Percentiles rank a stretch among this genome's conserved stretches.
These are phyloP conservation scores for Autographa pulchrina DNA, from an alignment of 2,888 invertebrate species.

Conservation along the genomic window DNA sequence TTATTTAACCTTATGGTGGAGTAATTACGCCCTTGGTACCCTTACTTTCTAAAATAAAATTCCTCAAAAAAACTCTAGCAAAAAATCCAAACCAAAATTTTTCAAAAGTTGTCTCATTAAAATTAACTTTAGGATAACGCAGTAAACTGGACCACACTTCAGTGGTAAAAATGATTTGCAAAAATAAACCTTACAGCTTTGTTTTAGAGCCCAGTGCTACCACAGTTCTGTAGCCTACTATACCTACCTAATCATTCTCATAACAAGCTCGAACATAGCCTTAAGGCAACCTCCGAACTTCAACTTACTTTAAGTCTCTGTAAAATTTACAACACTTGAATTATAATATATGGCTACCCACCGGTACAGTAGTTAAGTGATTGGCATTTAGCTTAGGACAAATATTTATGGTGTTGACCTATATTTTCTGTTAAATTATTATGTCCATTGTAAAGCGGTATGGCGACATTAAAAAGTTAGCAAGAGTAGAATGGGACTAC, in stretches of 20 bases:
- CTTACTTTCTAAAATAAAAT: too few relatives aligned
- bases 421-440: background rate
- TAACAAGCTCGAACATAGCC: slow-evolving; percentile 33
- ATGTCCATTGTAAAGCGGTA: background rate
- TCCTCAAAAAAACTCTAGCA: background rate
- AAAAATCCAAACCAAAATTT: slow-evolving; percentile 1
- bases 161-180: background rate
- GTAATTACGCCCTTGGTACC: too few relatives aligned
- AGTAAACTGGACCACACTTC: slow-evolving; percentile 18
- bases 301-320: slow-evolving; percentile 31
- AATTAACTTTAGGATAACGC: slow-evolving; percentile 30
- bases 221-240: background rate
- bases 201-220: background rate
- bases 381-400: background rate
- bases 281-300: slow-evolving; percentile 39
- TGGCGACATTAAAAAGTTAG: background rate
- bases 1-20: too few relatives aligned
- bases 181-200: background rate
- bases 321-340: slow-evolving; percentile 46
- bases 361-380: background rate
- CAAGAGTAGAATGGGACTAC: too few relatives aligned
- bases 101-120: slow-evolving; percentile 42
- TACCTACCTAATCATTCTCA: background rate
- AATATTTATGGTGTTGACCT: background rate
- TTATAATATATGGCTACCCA: slow-evolving; percentile 16